Conservation (phyloP, 1,140 invertebrate genomes). For the Belonocnema kinseyi region DNA sequence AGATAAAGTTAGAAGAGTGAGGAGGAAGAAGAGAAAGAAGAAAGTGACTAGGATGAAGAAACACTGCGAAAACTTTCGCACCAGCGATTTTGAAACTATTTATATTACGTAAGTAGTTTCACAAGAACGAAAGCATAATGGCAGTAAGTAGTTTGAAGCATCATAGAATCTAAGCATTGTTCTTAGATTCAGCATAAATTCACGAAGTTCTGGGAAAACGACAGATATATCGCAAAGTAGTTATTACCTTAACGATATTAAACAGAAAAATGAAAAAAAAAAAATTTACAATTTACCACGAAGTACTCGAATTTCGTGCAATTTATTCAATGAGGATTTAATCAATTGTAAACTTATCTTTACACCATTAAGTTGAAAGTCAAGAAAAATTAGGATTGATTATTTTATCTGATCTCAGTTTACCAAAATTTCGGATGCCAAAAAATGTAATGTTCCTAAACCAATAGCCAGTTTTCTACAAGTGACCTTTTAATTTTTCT, state of each 20-base stretch:
- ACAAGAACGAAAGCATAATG: slow-evolving; percentile 12
- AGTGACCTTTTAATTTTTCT: too few relatives aligned
- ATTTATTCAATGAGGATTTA: slow-evolving; percentile 24
- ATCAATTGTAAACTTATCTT: neutral
- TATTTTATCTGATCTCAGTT: too few relatives aligned
- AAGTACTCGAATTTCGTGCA: slow-evolving; percentile 28
- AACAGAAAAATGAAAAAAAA: neutral
- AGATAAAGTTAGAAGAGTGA: neutral
- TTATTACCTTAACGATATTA: neutral
- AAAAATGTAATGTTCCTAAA: too few relatives aligned
- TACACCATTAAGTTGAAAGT: neutral
- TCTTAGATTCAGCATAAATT: neutral
- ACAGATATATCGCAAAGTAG: neutral
- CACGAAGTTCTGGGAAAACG: neutral
- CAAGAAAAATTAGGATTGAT: neutral
- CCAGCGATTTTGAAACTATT: slow-evolving; percentile 14
- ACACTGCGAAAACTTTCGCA: neutral
- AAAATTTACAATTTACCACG: neutral
- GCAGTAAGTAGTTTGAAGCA: neutral
- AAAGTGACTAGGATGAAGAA: neutral
- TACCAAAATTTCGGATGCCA: too few relatives aligned
- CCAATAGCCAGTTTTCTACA: too few relatives aligned
- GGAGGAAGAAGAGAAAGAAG: neutral
- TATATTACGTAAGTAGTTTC: slow-evolving; percentile 4
- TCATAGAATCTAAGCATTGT: slow-evolving; percentile 3